Base-by-base conservation (phyloP, 2,113 vertebrate genomes). In the Myotis davidii region DNA sequence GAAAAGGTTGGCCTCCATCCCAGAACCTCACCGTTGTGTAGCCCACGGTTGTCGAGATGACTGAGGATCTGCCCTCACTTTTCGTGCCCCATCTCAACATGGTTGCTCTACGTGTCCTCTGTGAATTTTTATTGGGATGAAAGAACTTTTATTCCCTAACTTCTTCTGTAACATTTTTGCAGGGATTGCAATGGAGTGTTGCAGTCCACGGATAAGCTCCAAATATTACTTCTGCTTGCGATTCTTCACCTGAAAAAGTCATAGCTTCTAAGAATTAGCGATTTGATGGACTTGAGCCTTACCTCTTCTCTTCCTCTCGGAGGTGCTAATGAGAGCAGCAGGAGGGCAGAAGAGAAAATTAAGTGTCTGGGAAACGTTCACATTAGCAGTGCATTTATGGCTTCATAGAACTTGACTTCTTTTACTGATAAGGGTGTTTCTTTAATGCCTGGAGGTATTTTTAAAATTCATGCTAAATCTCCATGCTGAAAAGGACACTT, bases 1-100 rank as follows among this genome's bases (percentile, higher is more conserved):
- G 99, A 99, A 98, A 99, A 99, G 99, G 99, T 99, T 98, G 96
- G 98, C 98, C 88, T 94, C 77, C 61, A 48, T 45, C 88, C n/a
- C 1, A 72, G 18, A 27, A 52, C 83, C 74, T 34, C 59, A 3
- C 27, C 4, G 4, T 5, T 34, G 42, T 34, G 42, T 79, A 61
- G 59, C 59, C 65, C n/a, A 3, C 17, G 4, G 14, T 54, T 70
- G 73, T 69, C 0, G 0, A 65, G 79, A 50, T 25, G 76, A 37
- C 79, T 4, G 0, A 56, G 79, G 42, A 6, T 1, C 17, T 11
- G 37, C 21, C 34, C 34, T 74, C 11, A 1, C 5, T 72, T 39
- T 25, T 87, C 5, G 0, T 56, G 65, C 3, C 27, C 56, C 18
- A 0, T 20, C 69, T 86, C 56, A 29, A 83, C 25, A 72, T 23